Evolutionary conservation across 2,888 invertebrate species (phyloP).

Genomic region (Pelosia muscerda): DNA sequence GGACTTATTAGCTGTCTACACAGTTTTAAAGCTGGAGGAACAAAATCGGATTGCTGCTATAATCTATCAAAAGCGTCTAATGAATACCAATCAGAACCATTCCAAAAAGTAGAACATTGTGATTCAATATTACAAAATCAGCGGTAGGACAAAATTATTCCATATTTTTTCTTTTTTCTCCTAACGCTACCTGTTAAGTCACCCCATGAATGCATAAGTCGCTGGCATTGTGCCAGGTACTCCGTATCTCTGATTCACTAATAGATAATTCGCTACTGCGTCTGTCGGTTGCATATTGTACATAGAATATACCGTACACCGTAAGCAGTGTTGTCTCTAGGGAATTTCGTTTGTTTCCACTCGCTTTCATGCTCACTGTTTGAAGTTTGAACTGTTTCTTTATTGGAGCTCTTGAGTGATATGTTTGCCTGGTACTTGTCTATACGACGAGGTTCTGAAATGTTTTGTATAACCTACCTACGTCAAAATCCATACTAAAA

Average conservation of each 20-base stretch:
- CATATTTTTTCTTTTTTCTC: constrained; percentile 17
- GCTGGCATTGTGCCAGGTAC: constrained; percentile 60
- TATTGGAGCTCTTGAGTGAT: constrained; percentile 28
- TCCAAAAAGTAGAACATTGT: too few species aligned
- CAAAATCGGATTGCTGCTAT: too few species aligned
- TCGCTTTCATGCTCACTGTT: constrained; percentile 38
- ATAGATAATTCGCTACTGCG: constrained; percentile 66
- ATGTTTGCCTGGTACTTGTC: constrained; percentile 41
- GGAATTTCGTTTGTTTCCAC: constrained; percentile 45
- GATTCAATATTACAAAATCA: not conserved
- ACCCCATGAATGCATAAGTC: constrained; percentile 61
- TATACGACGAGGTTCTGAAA: not conserved
- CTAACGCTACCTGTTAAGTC: constrained; percentile 53
- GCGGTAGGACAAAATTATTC: not conserved
- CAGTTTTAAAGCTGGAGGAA: too few species aligned
- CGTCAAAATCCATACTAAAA: too few species aligned
- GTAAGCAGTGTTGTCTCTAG: constrained; percentile 30
- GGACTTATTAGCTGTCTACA: too few species aligned
- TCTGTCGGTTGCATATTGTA: constrained; percentile 44
- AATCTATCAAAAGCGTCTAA: too few species aligned
- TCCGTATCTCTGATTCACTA: constrained; percentile 68
- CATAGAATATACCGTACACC: constrained; percentile 30
- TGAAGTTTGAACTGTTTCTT: constrained; percentile 20
- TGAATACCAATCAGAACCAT: too few species aligned
- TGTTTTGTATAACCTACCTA: not conserved